Evolutionary conservation across 2,113 vertebrate genomes (phyloP).

Genomic region (Pleuronectes platessa): DNA sequence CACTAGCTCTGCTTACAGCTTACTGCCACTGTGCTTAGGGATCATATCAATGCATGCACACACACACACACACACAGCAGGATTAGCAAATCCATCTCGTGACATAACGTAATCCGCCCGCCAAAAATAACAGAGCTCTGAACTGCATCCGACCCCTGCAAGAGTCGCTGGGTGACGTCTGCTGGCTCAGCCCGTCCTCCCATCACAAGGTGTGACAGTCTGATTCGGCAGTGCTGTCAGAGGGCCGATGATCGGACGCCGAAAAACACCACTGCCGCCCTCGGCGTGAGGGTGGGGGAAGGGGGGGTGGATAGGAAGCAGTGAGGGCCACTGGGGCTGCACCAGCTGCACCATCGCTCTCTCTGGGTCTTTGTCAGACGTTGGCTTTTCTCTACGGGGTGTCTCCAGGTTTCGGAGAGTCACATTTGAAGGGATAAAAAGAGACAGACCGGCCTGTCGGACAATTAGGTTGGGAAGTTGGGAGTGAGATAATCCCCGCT

Average conservation of each 20-base stretch:
- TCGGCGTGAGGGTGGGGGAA: not conserved
- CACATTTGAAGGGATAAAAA: conserved; percentile 30
- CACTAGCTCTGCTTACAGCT: conserved; percentile 47
- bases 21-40: conserved; percentile 51
- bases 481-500: not conserved
- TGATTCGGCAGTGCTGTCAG: conserved; percentile 47
- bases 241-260: conserved; percentile 12
- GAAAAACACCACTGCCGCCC: not conserved
- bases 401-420: conserved; percentile 51
- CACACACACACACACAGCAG: conserved; percentile 22
- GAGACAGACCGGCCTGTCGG: conserved; percentile 45
- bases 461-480: conserved; percentile 12
- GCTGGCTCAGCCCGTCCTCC: conserved; percentile 57
- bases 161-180: conserved; percentile 54
- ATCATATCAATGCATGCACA: conserved; percentile 47
- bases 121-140: conserved; percentile 76
- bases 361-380: conserved; percentile 21
- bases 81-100: conserved; percentile 73
- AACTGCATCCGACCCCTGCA: conserved; percentile 64
- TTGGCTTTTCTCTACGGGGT: conserved; percentile 25
- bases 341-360: conserved; percentile 52
- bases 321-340: conserved; percentile 16
- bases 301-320: no score
- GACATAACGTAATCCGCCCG: conserved; percentile 73
- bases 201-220: conserved; percentile 50